A percentile compares a stretch with the other conserved stretches of the same genome.
phyloP scores from a whole-genome alignment of 53 echinoderm and acorn worm species.

The Holothuria leucospilota region DNA sequence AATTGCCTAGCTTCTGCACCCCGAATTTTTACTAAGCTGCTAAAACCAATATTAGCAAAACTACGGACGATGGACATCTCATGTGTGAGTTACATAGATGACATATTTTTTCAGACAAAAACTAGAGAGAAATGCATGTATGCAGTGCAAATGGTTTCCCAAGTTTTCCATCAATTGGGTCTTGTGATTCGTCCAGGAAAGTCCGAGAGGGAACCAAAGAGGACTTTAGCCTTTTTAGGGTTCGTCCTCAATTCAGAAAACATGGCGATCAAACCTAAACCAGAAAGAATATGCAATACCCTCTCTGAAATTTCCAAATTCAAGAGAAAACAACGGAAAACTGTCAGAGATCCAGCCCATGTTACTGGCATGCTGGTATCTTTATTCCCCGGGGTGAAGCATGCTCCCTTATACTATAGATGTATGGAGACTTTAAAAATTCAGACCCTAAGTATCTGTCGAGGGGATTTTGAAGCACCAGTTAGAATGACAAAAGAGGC shows the following conservation, averaged over 20 bases:
- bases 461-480: constrained; percentile 18
- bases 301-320: not conserved
- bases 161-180: not conserved
- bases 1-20: constrained; percentile 31
- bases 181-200: constrained; percentile 33
- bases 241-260: not conserved
- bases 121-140: too few species aligned
- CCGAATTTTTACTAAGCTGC: too few species aligned
- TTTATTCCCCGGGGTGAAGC: constrained; percentile 36
- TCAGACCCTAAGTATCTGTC: not conserved
- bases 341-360: constrained; percentile 16
- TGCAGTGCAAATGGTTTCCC: too few species aligned
- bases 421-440: constrained; percentile 3
- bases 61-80: not conserved
- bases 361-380: too few species aligned
- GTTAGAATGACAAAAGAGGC: constrained; percentile 4
- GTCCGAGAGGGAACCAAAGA: constrained; percentile 24
- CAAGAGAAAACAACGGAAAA: not conserved
- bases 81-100: constrained; percentile 35
- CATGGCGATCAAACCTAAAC: too few species aligned
- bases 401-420: constrained; percentile 19
- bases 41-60: constrained; percentile 22
- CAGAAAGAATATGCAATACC: too few species aligned
- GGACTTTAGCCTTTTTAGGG: constrained; percentile 17
- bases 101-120: too few species aligned